Evolutionary conservation across 2,797 vertebrate genomes (phyloP), one percentile per base, ranked within the genome.

Genomic region (Danio aesculapii): DNA sequence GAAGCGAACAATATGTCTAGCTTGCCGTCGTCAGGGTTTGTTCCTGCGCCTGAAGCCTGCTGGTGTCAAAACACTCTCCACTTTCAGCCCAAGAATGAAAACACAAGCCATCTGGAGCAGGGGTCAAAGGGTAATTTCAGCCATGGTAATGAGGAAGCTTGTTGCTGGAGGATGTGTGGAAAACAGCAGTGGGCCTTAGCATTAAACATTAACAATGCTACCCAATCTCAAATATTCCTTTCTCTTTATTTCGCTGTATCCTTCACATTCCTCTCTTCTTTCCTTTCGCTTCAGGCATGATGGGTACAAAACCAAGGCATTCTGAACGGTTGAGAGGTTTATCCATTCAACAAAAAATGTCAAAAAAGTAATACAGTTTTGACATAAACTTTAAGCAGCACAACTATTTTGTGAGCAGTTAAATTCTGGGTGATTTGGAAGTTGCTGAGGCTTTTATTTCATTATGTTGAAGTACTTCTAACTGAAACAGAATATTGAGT

Each of bases 141-240:
- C 91, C 88, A 91, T 92, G 90, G 91, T 93, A 94, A 93, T 94
- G 93, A 94, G 93, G 91, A 90, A 90, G 91, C 92, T 79, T 88
- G 91, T 92, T 90, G 90, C 92, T 91, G 88, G 85, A 91, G 90
- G 91, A 90, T 84, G 82, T 43, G 89, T 83, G 83, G 81, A 84
- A 80, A 86, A 84, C 52, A 13, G 70, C 84, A 52, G 78, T 72
- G 83, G 87, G 88, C 49, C 72, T 84, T 85, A 88, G 85, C 92
- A 94, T 94, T 94, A 93, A 93, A 93, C 90, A 94, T 93, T 92
- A 94, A 93, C 89, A 92, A 92, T 88, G 90, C 86, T 73, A 89
- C 85, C 82, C 87, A 87, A 86, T 61, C 41, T 74, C 62, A 82
- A 41, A 57, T 3, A 50, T 19, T 12, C 17, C 16, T 12, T 63